Evolutionary conservation across 2,797 vertebrate genomes (phyloP), one percentile per base, ranked within the genome.

Genomic region (Rhinoraja longicauda): DNA sequence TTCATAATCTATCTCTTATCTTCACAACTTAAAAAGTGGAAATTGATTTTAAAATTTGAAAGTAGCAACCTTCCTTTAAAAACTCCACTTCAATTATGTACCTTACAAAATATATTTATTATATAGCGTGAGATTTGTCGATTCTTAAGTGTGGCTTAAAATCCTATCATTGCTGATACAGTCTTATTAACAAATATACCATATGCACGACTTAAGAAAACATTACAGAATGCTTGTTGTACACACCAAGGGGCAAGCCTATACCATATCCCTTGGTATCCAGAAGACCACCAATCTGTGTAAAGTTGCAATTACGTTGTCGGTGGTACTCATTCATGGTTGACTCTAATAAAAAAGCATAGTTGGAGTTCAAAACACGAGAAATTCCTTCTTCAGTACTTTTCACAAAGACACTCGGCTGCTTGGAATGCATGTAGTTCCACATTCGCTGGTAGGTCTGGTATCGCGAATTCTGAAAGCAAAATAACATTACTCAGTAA

Each of bases 181-280:
- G 84, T n/a, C 57, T 64, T 59, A 32, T 88, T 21, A 88, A 62
- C 17, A 62, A 21, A 67, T 36, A 0, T 21, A 15, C n/a, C 32
- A 88, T 36, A 64, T 88, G 17, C 59, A 72, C 2, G 7, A 21
- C 70, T 72, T 1, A 19, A 88, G 39, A 10, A 39, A 45, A 39
- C 64, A 29, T 70, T 32, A 90, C 59, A 36, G 59, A 90, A 94
- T 95, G 95, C 94, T 95, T 95, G 91, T 93, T 94, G 95, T 95
- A 95, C 98, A 97, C 96, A 99, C 99, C 98, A 95, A 99, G 95
- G 91, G 99, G 98, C 99, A 99, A 99, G 96, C 99, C 99, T 94
- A 99, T 99, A 96, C 99, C 99, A 93, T 99, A 99, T 97, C 98
- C 99, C 97, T 99, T 99, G 95, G 99, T 99, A 97, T 99, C 99